Evolutionary conservation across 2,888 invertebrate species (phyloP).

Genomic region (Lithophane ornitopus): DNA sequence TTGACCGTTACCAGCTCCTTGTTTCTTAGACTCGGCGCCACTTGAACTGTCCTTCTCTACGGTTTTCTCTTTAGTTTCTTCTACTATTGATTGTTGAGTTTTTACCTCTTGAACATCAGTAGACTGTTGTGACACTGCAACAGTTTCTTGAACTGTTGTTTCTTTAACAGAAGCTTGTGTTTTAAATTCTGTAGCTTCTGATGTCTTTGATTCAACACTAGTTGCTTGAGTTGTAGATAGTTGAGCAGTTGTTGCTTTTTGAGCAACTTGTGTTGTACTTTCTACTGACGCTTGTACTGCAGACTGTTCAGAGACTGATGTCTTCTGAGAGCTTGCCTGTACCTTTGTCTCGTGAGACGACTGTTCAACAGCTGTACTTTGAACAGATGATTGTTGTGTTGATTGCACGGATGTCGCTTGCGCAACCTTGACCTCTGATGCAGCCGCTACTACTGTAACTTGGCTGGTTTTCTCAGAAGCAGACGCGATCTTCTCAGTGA

Average conservation of each 20-base stretch:
- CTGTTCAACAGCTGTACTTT: constrained; percentile 56
- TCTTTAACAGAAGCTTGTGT: constrained; percentile 56
- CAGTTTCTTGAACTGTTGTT: constrained; percentile 52
- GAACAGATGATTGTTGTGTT: constrained; percentile 53
- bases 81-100: constrained; percentile 65
- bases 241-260: constrained; percentile 45
- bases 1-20: constrained; percentile 78
- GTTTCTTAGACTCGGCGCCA: constrained; percentile 68
- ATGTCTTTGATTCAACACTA: constrained; percentile 53
- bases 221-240: constrained; percentile 47
- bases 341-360: constrained; percentile 52
- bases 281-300: constrained; percentile 61
- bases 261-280: constrained; percentile 56
- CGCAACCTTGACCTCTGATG: constrained; percentile 69
- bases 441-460: constrained; percentile 73
- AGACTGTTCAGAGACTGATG: constrained; percentile 59
- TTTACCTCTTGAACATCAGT: constrained; percentile 59
- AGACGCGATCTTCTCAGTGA: constrained; percentile 74
- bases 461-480: constrained; percentile 72
- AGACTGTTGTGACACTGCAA: constrained; percentile 54
- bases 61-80: constrained; percentile 60
- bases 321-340: constrained; percentile 49
- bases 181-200: constrained; percentile 52
- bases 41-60: constrained; percentile 65
- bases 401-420: constrained; percentile 62